Conservation (phyloP, 2,888 invertebrate species). For the Tachina grossa region DNA sequence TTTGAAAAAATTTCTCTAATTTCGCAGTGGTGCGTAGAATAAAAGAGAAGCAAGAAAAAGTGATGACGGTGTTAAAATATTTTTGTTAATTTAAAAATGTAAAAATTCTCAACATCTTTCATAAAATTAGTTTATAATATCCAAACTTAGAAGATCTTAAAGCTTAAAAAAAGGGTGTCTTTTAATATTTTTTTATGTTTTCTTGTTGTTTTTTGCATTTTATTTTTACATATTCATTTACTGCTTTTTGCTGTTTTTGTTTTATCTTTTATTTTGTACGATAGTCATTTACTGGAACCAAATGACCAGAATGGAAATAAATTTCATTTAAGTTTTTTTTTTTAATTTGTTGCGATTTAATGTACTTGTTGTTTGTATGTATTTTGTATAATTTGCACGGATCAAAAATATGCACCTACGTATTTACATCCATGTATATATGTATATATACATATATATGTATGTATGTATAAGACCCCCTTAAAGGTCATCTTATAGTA, state of each 20-base stretch:
- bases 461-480: not conserved
- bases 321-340: not conserved
- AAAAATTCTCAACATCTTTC: no score
- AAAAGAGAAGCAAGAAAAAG: slow-evolving; percentile 22
- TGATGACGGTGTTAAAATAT: slow-evolving; percentile 56
- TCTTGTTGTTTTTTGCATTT: no score
- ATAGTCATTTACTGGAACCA: slow-evolving; percentile 12
- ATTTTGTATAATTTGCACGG: no score
- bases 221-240: no score
- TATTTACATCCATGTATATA: no score
- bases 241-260: slow-evolving; percentile 14
- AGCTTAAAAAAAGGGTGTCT: no score
- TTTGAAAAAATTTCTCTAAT: slow-evolving; percentile 43
- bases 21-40: slow-evolving; percentile 39
- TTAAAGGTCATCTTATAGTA: no score
- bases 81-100: slow-evolving; percentile 4
- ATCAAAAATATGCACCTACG: no score
- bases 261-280: not conserved
- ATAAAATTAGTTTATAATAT: no score
- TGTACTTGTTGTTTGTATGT: not conserved
- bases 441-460: not conserved
- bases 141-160: no score
- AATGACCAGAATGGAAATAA: not conserved
- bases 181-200: no score
- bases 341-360: not conserved